Evolutionary conservation across 2,888 invertebrate species (phyloP), one percentile per base, ranked within the genome.

Genomic region (Teleogryllus oceanicus): DNA sequence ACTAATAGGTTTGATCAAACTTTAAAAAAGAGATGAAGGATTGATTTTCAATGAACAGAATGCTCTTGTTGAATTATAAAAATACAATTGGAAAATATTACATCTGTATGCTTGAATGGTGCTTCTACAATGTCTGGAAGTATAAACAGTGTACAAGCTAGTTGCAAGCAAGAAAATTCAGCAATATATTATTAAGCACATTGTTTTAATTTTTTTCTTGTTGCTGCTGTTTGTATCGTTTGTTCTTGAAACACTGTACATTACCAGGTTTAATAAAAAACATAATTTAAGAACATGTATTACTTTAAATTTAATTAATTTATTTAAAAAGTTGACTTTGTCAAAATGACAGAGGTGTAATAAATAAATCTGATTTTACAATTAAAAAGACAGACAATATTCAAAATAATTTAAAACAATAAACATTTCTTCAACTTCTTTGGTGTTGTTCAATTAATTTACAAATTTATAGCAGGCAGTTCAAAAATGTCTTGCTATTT

Each of bases 51-150:
- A 21, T 21, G 21, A 21, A 21, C 21, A 21, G 21, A 21, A 21
- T 21, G 21, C 21, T 21, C 21, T 77, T 21, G n/a, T 21, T 37
- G 50, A 49, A 77, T 50, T 50, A 11, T 49, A 77, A 12, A n/a
- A 50, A 50, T 77, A 20, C 2, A 50, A 50, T 50, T 21, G 77
- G 50, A 77, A 20, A 50, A 49, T 49, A 49, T 77, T 11, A 49
- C 20, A 10, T 3, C 50, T 49, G 49, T 77, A 37, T 50, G 50
- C 50, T 77, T 77, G 18, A 16, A 77, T 77, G 3, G 77, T 16
- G 77, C 77, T 21, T 77, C 77, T 20, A 20, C 77, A 77, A 77
- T 77, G 77, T 37, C 77, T 13, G 77, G 77, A 20, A n/a, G 50
- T 49, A 77, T 77, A 18, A 50, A 20, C 49, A 5, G 49, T 50